These are phyloP conservation scores for Pseudochirops corinnae DNA, from an alignment of 2,797 vertebrate species.

Conservation along the genomic window DNA sequence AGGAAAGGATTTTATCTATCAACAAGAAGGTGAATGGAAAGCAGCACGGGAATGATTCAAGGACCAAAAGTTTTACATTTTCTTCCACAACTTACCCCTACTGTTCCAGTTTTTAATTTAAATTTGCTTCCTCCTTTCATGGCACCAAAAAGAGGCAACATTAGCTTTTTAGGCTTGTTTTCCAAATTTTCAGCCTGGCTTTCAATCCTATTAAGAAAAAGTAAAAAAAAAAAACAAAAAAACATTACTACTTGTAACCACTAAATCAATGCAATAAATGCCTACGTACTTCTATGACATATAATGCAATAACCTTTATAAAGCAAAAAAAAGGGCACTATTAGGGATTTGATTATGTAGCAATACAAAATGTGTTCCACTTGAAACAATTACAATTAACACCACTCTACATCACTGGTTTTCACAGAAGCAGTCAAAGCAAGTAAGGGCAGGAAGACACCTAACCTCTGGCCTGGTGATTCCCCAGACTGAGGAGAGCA, in stretches of 20 bases:
- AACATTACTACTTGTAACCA: slow-evolving; percentile 40
- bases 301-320: slow-evolving; percentile 2
- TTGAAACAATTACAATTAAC: slow-evolving; percentile 9
- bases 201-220: slow-evolving; percentile 74
- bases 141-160: slow-evolving; percentile 95
- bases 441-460: slow-evolving; percentile 4
- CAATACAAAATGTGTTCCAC: slow-evolving; percentile 13
- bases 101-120: slow-evolving; percentile 96
- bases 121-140: slow-evolving; percentile 99
- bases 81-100: slow-evolving; percentile 91
- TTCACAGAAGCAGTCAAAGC: background rate
- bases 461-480: background rate
- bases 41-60: slow-evolving; percentile 15
- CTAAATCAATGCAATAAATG: slow-evolving; percentile 27
- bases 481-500: background rate
- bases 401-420: background rate
- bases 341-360: background rate
- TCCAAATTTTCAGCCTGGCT: slow-evolving; percentile 80
- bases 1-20: slow-evolving; percentile 3
- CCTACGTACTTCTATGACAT: slow-evolving; percentile 37
- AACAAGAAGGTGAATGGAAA: slow-evolving; percentile 22
- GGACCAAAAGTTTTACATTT: background rate
- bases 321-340: slow-evolving; percentile 49
- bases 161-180: slow-evolving; percentile 90
- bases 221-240: slow-evolving; percentile 46